These are phyloP conservation scores for Oreochromis aureus DNA, from an alignment of 2,113 vertebrate genomes.

Conservation along the genomic window DNA sequence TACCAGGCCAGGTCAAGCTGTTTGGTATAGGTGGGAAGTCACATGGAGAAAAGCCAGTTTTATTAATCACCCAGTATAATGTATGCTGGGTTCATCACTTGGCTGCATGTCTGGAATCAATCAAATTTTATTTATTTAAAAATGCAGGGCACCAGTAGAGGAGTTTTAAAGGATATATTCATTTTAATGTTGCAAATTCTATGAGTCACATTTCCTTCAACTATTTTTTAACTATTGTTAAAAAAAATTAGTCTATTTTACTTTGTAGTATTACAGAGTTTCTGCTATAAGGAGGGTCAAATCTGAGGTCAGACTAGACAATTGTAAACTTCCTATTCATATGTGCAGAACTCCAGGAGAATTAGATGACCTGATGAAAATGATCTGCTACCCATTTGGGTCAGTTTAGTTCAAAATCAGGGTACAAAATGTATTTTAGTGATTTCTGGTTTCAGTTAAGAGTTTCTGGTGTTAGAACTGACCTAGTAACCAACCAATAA, in stretches of 20 bases:
- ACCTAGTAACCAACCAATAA: background rate
- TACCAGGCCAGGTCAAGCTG: background rate
- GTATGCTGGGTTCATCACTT: background rate
- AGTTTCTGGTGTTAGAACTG: background rate
- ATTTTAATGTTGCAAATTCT: background rate
- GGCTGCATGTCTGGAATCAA: background rate
- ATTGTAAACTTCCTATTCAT: background rate
- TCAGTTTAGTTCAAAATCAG: background rate
- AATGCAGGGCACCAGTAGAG: background rate
- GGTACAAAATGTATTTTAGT: background rate
- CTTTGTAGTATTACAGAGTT: background rate
- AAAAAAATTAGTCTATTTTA: background rate
- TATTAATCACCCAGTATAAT: background rate
- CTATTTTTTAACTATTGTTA: no score
- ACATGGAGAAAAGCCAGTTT: background rate
- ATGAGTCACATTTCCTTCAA: background rate
- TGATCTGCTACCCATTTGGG: background rate
- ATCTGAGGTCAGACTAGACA: background rate
- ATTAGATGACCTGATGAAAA: background rate
- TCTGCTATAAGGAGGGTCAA: background rate
- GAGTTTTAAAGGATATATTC: background rate
- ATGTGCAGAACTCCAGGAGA: background rate
- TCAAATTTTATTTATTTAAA: background rate
- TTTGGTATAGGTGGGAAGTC: background rate
- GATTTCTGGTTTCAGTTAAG: background rate